Conservation (phyloP, 2,797 vertebrate genomes). For the Chloroceryle amazona region DNA sequence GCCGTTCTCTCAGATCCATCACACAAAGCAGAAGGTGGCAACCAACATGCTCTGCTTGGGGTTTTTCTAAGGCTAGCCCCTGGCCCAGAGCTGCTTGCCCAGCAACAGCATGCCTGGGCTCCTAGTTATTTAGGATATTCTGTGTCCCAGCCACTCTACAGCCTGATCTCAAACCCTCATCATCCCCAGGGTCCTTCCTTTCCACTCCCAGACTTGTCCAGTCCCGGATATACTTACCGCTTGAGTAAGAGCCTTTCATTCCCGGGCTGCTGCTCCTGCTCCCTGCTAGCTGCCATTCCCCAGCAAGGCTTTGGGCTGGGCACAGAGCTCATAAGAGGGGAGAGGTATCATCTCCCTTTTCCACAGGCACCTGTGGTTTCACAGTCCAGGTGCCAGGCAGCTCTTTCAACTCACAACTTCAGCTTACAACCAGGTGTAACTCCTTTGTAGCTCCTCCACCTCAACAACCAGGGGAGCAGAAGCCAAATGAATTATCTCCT, state of each 20-base stretch:
- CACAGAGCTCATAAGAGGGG: rapidly evolving
- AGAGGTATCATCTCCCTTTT: rapidly evolving
- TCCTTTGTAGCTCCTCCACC: background rate
- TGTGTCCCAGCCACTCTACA: background rate
- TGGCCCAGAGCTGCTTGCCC: background rate
- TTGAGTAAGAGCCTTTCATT: background rate
- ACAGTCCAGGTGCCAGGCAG: background rate
- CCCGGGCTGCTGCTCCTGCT: background rate
- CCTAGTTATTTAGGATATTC: rapidly evolving
- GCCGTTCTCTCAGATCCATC: background rate
- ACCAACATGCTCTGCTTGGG: background rate
- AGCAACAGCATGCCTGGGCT: rapidly evolving
- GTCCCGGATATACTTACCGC: background rate
- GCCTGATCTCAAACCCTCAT: background rate
- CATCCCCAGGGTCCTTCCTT: background rate
- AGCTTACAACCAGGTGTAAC: background rate
- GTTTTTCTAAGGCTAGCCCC: background rate
- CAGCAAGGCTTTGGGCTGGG: rapidly evolving
- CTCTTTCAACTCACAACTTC: background rate
- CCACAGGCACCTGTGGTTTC: background rate
- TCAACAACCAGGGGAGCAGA: background rate
- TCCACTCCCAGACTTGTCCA: background rate
- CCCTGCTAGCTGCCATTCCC: rapidly evolving
- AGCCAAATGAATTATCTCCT: background rate
- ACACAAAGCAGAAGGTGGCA: background rate